phyloP scores from a whole-genome alignment of 2,113 vertebrate species.

The Engystomops pustulosus region DNA sequence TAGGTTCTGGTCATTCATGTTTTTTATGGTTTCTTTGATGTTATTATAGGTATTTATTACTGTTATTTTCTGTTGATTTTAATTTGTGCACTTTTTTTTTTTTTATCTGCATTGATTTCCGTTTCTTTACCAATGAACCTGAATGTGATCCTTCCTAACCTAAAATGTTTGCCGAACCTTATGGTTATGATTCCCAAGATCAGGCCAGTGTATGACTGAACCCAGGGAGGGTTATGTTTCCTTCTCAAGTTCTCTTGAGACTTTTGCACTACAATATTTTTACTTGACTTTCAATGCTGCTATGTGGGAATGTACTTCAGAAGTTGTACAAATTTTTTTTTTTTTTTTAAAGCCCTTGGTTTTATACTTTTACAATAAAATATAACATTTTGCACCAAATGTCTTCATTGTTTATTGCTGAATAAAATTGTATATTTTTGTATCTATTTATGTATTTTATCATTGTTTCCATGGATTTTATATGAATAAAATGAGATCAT shows the following conservation, averaged over 20 bases:
- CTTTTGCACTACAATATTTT: too few species aligned
- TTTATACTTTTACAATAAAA: constrained; percentile 30
- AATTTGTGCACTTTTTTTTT: neutral
- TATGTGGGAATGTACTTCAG: neutral
- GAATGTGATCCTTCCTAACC: constrained; percentile 38
- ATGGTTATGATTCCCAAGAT: neutral
- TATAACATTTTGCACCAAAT: neutral
- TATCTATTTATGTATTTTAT: neutral
- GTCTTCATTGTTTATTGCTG: constrained; percentile 18
- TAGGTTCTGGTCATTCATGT: too few species aligned
- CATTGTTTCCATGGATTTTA: constrained; percentile 3
- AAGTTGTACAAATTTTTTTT: neutral
- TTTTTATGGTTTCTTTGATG: neutral
- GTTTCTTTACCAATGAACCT: neutral
- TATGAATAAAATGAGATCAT: constrained; percentile 4
- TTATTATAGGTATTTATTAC: neutral
- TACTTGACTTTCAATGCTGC: neutral
- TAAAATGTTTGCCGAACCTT: neutral
- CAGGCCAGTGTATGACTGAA: neutral
- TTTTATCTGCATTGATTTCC: neutral
- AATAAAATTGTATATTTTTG: constrained; percentile 22
- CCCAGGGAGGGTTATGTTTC: too few species aligned
- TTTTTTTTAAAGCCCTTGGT: neutral
- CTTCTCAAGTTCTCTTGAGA: too few species aligned
- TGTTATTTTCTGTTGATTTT: neutral